Percentiles rank a stretch among this genome's conserved stretches.
These are phyloP conservation scores for Mohoua ochrocephala DNA, from an alignment of 2,113 vertebrate species.

Conservation along the genomic window DNA sequence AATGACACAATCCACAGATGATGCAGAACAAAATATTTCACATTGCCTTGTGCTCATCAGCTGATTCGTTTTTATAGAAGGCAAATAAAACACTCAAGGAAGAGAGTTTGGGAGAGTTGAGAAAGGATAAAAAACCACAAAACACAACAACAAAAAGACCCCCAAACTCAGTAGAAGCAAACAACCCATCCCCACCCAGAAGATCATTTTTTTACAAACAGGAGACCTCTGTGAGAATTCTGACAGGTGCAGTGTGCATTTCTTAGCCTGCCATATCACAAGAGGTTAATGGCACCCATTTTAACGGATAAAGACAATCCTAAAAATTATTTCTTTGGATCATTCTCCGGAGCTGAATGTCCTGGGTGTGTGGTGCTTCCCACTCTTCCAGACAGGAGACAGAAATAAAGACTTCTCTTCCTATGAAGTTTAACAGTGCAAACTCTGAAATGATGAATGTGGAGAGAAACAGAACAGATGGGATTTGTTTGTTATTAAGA, in stretches of 20 bases:
- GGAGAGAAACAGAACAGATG: background rate
- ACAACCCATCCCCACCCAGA: fast-evolving
- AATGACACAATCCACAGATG: background rate
- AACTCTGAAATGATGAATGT: background rate
- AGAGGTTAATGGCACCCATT: background rate
- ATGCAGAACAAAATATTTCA: background rate
- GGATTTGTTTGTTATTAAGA: background rate
- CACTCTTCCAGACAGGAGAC: background rate
- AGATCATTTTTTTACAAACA: background rate
- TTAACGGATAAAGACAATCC: background rate
- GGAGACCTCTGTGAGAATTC: background rate
- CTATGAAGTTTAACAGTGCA: background rate
- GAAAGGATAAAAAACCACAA: background rate
- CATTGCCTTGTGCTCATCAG: background rate
- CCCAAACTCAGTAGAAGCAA: background rate
- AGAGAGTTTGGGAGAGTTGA: background rate
- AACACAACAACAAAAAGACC: background rate
- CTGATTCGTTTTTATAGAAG: background rate
- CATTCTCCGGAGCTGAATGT: background rate
- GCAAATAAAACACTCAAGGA: background rate
- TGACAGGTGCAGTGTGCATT: background rate
- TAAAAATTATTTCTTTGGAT: background rate
- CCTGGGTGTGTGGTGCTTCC: background rate
- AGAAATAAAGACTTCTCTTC: background rate
- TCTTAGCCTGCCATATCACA: background rate